These are phyloP conservation scores for Acanthococcus lagerstroemiae DNA, from an alignment of 2,888 invertebrate species.

Conservation along the genomic window DNA sequence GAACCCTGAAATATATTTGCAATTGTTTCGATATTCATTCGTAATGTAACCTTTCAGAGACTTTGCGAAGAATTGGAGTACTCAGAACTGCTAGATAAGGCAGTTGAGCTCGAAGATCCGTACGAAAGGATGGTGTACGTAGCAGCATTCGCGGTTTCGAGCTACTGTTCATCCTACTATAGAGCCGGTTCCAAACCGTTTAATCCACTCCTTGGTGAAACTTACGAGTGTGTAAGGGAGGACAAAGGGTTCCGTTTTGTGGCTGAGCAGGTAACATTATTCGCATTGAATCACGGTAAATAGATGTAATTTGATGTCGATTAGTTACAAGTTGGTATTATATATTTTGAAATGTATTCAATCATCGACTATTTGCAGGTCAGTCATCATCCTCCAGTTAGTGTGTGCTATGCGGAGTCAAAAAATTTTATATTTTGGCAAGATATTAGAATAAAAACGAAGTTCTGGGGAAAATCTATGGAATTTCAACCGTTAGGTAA, in stretches of 20 bases:
- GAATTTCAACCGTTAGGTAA: constrained; percentile 70
- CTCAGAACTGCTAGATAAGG: constrained; percentile 66
- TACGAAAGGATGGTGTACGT: constrained; percentile 64
- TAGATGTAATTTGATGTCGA: neutral
- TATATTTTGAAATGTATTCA: too few relatives aligned
- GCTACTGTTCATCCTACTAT: constrained; percentile 61
- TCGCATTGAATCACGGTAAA: neutral
- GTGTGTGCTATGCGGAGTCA: constrained; percentile 69
- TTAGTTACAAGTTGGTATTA: neutral
- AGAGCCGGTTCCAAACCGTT: constrained; percentile 75
- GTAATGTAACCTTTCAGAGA: constrained; percentile 47
- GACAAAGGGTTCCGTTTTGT: constrained; percentile 69
- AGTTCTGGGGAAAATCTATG: constrained; percentile 86
- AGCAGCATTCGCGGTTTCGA: constrained; percentile 71
- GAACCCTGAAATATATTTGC: too few relatives aligned
- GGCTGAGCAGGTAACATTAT: constrained; percentile 58
- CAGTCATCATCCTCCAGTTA: constrained; percentile 75
- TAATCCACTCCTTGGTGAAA: constrained; percentile 73
- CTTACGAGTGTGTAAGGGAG: constrained; percentile 66
- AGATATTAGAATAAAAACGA: constrained; percentile 72
- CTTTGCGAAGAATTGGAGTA: constrained; percentile 77
- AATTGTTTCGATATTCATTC: neutral
- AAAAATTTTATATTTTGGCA: constrained; percentile 69
- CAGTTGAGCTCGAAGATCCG: constrained; percentile 54
- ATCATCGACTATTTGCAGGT: too few relatives aligned